Evolutionary conservation across 2,113 vertebrate genomes (phyloP), one percentile per base, ranked within the genome.

Genomic region (Arothron firmamentum): DNA sequence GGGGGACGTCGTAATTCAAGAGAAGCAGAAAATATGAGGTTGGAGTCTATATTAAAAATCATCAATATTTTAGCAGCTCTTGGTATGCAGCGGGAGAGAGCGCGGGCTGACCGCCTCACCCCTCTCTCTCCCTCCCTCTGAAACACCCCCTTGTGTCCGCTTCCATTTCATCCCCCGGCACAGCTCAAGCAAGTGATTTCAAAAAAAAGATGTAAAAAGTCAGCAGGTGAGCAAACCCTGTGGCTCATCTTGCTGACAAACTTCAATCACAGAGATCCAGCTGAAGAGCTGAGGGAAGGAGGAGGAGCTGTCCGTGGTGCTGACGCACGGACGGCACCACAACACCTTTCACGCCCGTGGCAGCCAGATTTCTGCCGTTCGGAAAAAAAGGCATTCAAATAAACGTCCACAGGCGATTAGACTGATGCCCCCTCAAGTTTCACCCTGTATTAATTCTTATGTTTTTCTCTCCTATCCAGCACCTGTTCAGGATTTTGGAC

Each of bases 111-210:
- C 83, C 78, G 62, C 62, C 58, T 66, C 75, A 25, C 60, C 52
- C 13, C 41, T 3, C 25, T 16, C 52, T 45, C 19, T 49, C 42
- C 54, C 52, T 28, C 18, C 67, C 65, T 74, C 82, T 84, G 81
- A 88, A 89, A 88, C 79, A 84, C 79, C 85, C 83, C 82, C 83
- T 77, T 85, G 86, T 87, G 88, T 89, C 81, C 67, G 62, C 72
- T 80, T 81, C 67, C 77, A 85, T 85, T 65, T 55, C 69, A 68
- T 87, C 82, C 86, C 79, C 70, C 59, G 62, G 83, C n/a, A 84
- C 74, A 85, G 73, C 79, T 85, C 81, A 84, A 84, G 88, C 87
- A 72, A 87, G 79, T 88, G 82, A 85, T 89, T 89, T 85, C 79
- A 84, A 85, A 38, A 38, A 38, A 12, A 38, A 38, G 12, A 12